Evolutionary conservation across 1,140 invertebrate species (phyloP).

Genomic region (Papilio aristodemus): DNA sequence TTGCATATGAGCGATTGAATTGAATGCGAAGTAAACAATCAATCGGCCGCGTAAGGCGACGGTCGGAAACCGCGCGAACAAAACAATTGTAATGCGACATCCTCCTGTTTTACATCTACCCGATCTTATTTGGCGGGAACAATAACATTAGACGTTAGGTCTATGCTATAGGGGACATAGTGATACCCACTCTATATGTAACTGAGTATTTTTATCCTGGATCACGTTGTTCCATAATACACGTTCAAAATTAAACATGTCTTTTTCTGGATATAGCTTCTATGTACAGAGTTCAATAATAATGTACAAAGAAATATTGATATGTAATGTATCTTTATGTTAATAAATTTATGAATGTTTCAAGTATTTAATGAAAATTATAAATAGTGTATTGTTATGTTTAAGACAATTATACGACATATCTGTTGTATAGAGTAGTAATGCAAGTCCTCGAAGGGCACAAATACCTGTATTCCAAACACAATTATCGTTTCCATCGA

Average conservation of each 20-base stretch:
- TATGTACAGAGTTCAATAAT: no score
- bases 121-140: slow-evolving; percentile 24
- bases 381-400: not conserved
- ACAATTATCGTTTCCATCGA: slow-evolving; percentile 12
- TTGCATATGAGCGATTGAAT: slow-evolving; percentile 1
- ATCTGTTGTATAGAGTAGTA: no score
- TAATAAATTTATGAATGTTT: no score
- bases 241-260: no score
- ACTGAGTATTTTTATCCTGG: not conserved
- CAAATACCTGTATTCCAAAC: slow-evolving; percentile 7
- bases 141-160: slow-evolving; percentile 24
- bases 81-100: slow-evolving; percentile 26
- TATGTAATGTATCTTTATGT: no score
- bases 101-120: slow-evolving; percentile 5
- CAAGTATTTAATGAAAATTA: no score
- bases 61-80: slow-evolving; percentile 18
- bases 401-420: not conserved
- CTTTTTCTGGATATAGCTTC: no score
- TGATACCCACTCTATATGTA: not conserved
- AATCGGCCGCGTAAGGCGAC: slow-evolving; percentile 11
- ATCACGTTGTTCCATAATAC: not conserved
- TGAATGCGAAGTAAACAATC: not conserved
- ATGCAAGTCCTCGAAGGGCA: not conserved
- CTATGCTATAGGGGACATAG: not conserved
- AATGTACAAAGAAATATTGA: no score